Evolutionary conservation across 23 tunicate genomes (phyloP), one percentile per base, ranked within the genome.

Genomic region (Oikopleura albicans): DNA sequence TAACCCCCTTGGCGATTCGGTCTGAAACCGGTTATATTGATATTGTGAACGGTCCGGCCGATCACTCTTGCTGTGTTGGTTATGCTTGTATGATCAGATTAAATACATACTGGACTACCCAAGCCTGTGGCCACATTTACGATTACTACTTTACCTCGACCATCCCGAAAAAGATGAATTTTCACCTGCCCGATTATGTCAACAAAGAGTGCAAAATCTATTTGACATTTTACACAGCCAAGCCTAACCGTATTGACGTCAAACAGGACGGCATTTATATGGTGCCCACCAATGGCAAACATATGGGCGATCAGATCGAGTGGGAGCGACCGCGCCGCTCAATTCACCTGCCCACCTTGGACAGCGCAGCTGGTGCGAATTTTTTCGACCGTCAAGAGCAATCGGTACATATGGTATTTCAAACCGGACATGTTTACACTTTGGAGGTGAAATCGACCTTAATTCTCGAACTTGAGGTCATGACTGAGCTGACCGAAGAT

Each of bases 51-150:
- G 79, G 79, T 2, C 79, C 79, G 2, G 79, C 79, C 2, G 79
- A 71, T 71, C 79, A 71, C 35, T 71, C 79, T 16, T 71, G 79
- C 79, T 71, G 79, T 29, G 35, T 71, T 71, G 79, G 79, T 16
- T 71, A 71, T 29, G 79, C 79, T 31, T 71, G 79, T 29, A 71
- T 71, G 79, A 71, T 71, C 37, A 16, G 79, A 12, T 71, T 71
- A 37, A 71, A 29, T 29, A 16, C 34, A 22, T 71, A 12, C 37
- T 31, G 37, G 33, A 22, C 79, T 27, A 16, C 27, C 2, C 79
- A 16, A 16, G 79, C 36, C 2, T 16, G 36, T 4, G 35, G 35
- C 37, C 79, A 71, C 79, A 34, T 22, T 29, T 71, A 71, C 79
- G 79, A 71, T 29, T 71, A 71, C 37, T 71, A 71, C 37, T 71